A percentile compares a stretch with the other conserved stretches of the same genome.
Evolutionary conservation across 2,797 vertebrate species (phyloP).

Genomic region (Cynodonichthys magdalenae): DNA sequence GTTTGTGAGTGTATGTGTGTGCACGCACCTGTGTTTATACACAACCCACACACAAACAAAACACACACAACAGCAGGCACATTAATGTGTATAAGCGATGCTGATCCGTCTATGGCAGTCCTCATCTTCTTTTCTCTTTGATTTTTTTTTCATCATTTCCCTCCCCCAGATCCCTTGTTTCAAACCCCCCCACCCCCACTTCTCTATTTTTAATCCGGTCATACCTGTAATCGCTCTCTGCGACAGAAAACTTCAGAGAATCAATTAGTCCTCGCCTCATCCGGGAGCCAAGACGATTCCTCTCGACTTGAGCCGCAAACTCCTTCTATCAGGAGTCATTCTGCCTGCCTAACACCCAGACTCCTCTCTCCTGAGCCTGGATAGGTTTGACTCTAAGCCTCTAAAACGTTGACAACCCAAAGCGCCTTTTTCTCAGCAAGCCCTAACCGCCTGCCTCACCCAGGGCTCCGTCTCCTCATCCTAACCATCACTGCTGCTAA

Average conservation of each 20-base stretch:
- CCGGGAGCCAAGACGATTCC: constrained; percentile 84
- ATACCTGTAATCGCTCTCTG: constrained; percentile 83
- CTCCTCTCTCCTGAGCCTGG: constrained; percentile 86
- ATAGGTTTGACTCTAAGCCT: constrained; percentile 89
- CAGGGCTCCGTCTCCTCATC: constrained; percentile 74
- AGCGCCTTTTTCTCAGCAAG: constrained; percentile 82
- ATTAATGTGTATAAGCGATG: constrained; percentile 66
- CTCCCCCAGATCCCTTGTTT: constrained; percentile 81
- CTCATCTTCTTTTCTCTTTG: constrained; percentile 79
- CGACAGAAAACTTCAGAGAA: constrained; percentile 85
- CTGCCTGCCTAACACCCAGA: constrained; percentile 86
- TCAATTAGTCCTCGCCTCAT: constrained; percentile 86
- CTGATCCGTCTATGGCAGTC: constrained; percentile 80
- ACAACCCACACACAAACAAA: constrained; percentile 47
- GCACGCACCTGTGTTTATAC: constrained; percentile 31
- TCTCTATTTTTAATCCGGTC: constrained; percentile 80
- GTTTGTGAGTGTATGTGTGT: constrained; percentile 1
- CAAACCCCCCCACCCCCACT: constrained; percentile 64
- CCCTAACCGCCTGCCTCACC: constrained; percentile 78
- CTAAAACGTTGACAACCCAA: constrained; percentile 88
- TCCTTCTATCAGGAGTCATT: constrained; percentile 88
- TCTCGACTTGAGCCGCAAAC: constrained; percentile 86
- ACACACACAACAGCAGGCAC: constrained; percentile 64
- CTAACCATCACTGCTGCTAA: constrained; percentile 66
- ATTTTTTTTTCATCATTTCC: constrained; percentile 76